Percentiles rank a stretch among this genome's conserved stretches.
Evolutionary conservation across 2,797 vertebrate species (phyloP).

Genomic region (Clarias pachynema): DNA sequence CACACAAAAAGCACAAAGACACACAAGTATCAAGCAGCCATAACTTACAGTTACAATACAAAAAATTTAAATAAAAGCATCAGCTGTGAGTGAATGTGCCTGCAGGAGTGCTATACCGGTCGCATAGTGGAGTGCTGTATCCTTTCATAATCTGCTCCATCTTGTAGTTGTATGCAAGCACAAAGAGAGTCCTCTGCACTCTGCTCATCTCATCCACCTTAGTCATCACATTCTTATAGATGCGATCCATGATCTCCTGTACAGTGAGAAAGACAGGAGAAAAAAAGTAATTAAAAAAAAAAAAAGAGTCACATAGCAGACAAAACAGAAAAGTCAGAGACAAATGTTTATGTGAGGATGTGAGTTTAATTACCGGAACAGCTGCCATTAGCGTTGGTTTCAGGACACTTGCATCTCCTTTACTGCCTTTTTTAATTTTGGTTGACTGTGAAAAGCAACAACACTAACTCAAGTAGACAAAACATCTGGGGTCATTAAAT

Average conservation of each 20-base stretch:
- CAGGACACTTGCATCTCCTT: conserved; percentile 90
- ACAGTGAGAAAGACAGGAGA: background rate
- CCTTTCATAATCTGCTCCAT: conserved; percentile 97
- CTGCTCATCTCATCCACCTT: conserved; percentile 95
- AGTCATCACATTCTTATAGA: conserved; percentile 98
- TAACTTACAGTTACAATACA: background rate
- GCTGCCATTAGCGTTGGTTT: conserved; percentile 96
- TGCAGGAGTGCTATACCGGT: conserved; percentile 74
- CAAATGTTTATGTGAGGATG: background rate
- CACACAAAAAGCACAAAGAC: background rate
- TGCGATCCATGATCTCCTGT: conserved; percentile 99
- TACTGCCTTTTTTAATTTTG: conserved; percentile 99
- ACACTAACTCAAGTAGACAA: conserved; percentile 35
- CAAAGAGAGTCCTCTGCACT: conserved; percentile 90
- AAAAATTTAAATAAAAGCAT: background rate
- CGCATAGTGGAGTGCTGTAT: conserved; percentile 88
- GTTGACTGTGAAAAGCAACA: conserved; percentile 79
- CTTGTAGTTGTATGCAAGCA: conserved; percentile 98
- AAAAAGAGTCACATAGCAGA: background rate
- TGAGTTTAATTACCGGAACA: conserved; percentile 84
- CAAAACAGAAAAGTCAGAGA: background rate
- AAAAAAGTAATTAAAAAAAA: background rate
- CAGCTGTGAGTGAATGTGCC: background rate
- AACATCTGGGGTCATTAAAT: background rate
- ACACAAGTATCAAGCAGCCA: background rate